Evolutionary conservation across 2,888 invertebrate species (phyloP), one percentile per base, ranked within the genome.

Genomic region (Lordiphosa andalusiaca): DNA sequence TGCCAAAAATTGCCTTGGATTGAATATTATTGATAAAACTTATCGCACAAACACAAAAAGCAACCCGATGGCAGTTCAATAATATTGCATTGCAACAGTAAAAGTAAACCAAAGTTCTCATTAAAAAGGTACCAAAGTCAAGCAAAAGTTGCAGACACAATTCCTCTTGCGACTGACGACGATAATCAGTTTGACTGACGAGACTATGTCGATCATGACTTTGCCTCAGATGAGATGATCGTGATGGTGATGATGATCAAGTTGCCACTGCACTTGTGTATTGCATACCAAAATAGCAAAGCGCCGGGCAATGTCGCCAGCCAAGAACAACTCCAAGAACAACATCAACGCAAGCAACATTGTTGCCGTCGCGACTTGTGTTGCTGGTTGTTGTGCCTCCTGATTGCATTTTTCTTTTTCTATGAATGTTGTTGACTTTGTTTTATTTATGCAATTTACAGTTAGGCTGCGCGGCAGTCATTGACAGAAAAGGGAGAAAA

Each of bases 21-120:
- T 76, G 73, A 69, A 73, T 77, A 74, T 77, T 84, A 84, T 84
- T 84, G 84, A 84, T 86, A 84, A 84, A 84, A 84, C 84, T 86
- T 84, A 66, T 76, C 68, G 57, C 76, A 58, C 56, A 58, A 59
- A 48, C 35, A 49, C 53, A 48, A n/a, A 53, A 42, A 39, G 41
- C 13, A 25, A 37, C 33, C 35, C 37, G 21, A 33, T 33, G 49
- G 63, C 62, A 61, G 69, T 73, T 72, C 84, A 81, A 84, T 80
- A 80, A 61, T 60, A 41, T 66, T 49, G 46, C 56, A 48, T 41
- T 61, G 49, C 48, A 16, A 40, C 33, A 54, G 53, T 62, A 61
- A 61, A 61, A 63, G 63, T 62, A 62, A 47, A 33, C 35, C 19
- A 47, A 61, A 42, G n/a, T 7, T 16, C 41, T 35, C 23, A 36